These are phyloP conservation scores for Andrena minutula DNA, from an alignment of 2,888 invertebrate species.

Conservation along the genomic window DNA sequence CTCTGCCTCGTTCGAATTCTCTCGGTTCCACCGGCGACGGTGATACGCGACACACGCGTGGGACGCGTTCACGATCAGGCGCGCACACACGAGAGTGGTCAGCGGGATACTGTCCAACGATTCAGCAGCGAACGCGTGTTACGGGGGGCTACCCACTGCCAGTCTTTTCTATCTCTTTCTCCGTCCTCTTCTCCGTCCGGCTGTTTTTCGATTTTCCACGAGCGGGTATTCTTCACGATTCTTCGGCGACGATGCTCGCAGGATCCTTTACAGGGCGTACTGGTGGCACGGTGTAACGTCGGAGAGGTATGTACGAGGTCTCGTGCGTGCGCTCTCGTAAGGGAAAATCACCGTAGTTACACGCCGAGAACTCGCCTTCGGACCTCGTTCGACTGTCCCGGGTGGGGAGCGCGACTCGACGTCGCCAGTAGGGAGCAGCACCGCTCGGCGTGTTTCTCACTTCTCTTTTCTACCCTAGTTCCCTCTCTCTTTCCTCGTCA, in stretches of 20 bases:
- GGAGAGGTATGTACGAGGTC: slow-evolving; percentile 59
- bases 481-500: slow-evolving; percentile 46
- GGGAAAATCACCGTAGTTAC: slow-evolving; percentile 73
- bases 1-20: slow-evolving; percentile 76
- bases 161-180: slow-evolving; percentile 17
- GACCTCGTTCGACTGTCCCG: slow-evolving; percentile 77
- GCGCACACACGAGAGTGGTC: slow-evolving; percentile 48
- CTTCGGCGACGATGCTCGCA: background rate
- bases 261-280: slow-evolving; percentile 6
- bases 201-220: slow-evolving; percentile 42
- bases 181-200: slow-evolving; percentile 27
- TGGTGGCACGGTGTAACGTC: slow-evolving; percentile 19
- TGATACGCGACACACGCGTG: slow-evolving; percentile 75
- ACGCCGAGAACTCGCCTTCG: slow-evolving; percentile 70
- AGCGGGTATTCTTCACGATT: slow-evolving; percentile 14
- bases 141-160: slow-evolving; percentile 12
- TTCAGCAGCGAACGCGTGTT: background rate
- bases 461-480: slow-evolving; percentile 45
- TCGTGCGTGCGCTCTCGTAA: slow-evolving; percentile 67
- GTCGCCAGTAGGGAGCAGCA: slow-evolving; percentile 80
- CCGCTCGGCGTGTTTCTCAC: slow-evolving; percentile 72
- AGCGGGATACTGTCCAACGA: slow-evolving; percentile 17
- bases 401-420: slow-evolving; percentile 75
- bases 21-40: slow-evolving; percentile 78
- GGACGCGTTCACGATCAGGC: slow-evolving; percentile 63